Evolutionary conservation across 2,113 vertebrate genomes (phyloP), one percentile per base, ranked within the genome.

Genomic region (Pavo muticus): DNA sequence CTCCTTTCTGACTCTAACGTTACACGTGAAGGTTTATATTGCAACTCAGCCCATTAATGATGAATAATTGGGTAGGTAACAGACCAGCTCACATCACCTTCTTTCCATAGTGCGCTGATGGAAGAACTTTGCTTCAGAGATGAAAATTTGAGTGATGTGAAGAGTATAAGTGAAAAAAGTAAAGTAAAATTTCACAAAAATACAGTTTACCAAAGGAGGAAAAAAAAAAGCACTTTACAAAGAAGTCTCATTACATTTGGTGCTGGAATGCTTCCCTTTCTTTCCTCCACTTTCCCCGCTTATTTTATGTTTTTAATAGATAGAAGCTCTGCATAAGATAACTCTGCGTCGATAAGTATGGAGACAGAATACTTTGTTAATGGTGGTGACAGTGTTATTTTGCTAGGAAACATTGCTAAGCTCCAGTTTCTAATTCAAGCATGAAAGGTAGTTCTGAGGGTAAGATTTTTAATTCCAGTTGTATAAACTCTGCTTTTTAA

Each of bases 81-180:
- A 11, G 75, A 71, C 74, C 56, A 83, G 87, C 57, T 93, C 83
- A 14, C 35, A 6, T 75, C 24, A 6, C 70, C 27, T 57, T 52
- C 52, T 79, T 30, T 18, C 73, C 76, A 17, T 18, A 27, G 72
- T 13, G 75, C 30, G 25, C 3, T 57, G 80, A 35, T 35, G 72
- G 85, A 75, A 91, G 91, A 95, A 61, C 37, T 76, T 37, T 40
- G 30, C 56, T 64, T 81, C 39, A 52, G 80, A 78, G 61, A 8
- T 69, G 54, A 42, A 69, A 81, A 84, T 11, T 2, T 0, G 4
- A 84, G 32, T 57, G 57, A 57, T 29, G 50, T 1, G 0, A 27
- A 85, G 77, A 78, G 29, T 71, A 24, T 21, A 64, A 39, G 10
- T 35, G 68, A 39, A 45, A 52, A 8, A 8, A 7, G 21, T 35